Evolutionary conservation across 2,113 vertebrate species (phyloP).

Genomic region (Pan paniscus): DNA sequence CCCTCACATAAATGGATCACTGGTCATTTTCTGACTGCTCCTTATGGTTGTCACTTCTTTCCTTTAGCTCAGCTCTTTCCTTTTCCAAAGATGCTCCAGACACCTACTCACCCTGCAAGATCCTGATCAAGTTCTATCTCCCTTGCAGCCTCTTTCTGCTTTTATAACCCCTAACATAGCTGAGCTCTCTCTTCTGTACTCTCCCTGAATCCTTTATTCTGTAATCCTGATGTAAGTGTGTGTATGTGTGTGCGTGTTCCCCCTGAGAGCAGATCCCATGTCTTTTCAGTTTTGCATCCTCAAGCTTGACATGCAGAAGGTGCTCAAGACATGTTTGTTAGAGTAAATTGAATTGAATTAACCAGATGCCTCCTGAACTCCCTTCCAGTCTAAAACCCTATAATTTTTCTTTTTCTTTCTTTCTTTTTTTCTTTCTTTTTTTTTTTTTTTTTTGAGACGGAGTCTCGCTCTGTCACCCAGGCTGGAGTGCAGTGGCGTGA

Average conservation of each 20-base stretch:
- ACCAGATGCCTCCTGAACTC: neutral
- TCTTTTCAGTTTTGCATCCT: neutral
- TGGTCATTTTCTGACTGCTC: neutral
- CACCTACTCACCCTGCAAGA: neutral
- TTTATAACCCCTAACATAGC: neutral
- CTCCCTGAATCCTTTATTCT: neutral
- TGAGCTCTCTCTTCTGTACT: neutral
- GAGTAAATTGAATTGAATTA: neutral
- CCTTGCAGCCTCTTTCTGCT: neutral
- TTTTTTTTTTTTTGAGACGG: too few species aligned
- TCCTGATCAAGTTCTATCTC: neutral
- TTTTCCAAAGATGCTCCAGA: neutral
- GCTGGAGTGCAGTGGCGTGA: too few species aligned
- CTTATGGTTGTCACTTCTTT: neutral
- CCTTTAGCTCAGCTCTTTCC: neutral
- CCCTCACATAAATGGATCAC: neutral
- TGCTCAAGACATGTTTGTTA: neutral
- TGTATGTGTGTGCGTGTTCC: neutral
- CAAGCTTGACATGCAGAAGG: neutral
- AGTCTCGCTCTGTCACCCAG: too few species aligned
- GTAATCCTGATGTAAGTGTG: neutral
- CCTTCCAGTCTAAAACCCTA: neutral
- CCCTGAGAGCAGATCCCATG: neutral
- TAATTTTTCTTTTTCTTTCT: neutral
- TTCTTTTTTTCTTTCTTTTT: too few species aligned